Evolutionary conservation across 2,797 vertebrate genomes (phyloP), one percentile per base, ranked within the genome.

Genomic region (Acipenser ruthenus): DNA sequence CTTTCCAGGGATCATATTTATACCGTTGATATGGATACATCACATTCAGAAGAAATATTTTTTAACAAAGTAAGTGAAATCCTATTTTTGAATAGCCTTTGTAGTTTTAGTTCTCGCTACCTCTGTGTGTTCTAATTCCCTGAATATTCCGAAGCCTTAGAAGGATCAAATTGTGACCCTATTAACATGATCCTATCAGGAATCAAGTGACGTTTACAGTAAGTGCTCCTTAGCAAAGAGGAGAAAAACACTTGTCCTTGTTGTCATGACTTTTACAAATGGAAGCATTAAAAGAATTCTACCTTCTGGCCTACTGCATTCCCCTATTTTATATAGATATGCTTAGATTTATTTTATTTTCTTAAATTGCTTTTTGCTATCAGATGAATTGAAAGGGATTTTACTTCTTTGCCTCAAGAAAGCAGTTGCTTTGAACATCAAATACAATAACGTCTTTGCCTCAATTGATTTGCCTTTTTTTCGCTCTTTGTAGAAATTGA

Each of bases 1-100:
- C 6, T 82, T 88, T 75, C 15, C 83, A 99, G 96, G 87, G 96
- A 99, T 89, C 96, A 98, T 87, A 97, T 99, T 87, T 99, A 98
- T 88, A 94, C 94, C 60, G 90, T 97, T 87, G 96, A 99, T 83
- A 93, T 94, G 70, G 96, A 99, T 77, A 88, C 89, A 70, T 88
- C 90, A 78, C 83, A 92, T 77, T 81, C 90, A 72, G 93, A 98
- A 71, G 95, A 98, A 93, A 96, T 99, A 87, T 97, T 93, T 84
- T 98, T 97, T 92, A 97, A 86, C 85, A 99, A 98, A 93, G 96
- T 99, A 92, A 96, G 95, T 92, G 75, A 70, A 69, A 64, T 73
- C 65, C 9, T 55, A 55, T n/a, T 37, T 37, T 37, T 37, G 23
- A 37, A 37, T 37, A 37, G 23, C 23, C 23, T 37, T 37, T 37